These are phyloP conservation scores for Lateolabrax maculatus DNA, from an alignment of 2,797 vertebrate species.

Conservation along the genomic window DNA sequence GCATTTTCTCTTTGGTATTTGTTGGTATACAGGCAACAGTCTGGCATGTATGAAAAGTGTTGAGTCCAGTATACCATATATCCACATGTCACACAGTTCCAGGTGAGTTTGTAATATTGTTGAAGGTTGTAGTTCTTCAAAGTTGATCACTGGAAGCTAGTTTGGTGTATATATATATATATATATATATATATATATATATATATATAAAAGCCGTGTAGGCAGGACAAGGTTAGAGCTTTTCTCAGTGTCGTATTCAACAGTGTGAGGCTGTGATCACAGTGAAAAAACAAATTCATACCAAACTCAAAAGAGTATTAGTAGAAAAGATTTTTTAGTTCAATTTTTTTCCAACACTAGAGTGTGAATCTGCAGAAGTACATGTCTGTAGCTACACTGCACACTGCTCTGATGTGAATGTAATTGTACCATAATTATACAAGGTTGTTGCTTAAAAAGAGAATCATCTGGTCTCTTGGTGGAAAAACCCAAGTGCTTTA, in stretches of 20 bases:
- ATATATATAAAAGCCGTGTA: conserved; percentile 11
- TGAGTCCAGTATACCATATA: no score
- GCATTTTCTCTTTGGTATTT: no score
- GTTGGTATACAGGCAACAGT: no score
- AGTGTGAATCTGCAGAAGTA: not conserved
- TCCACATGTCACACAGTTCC: not conserved
- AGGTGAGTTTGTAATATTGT: no score
- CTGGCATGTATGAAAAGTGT: no score
- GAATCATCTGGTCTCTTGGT: not conserved
- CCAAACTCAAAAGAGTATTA: not conserved
- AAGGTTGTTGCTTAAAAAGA: not conserved
- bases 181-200: no score
- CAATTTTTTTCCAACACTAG: not conserved
- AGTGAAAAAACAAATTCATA: not conserved
- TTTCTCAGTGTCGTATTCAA: not conserved
- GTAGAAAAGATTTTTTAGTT: not conserved
- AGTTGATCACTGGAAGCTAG: not conserved
- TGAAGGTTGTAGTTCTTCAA: not conserved
- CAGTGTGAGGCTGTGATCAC: not conserved
- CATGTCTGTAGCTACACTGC: no score
- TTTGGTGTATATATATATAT: not conserved
- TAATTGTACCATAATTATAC: not conserved
- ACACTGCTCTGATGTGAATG: not conserved
- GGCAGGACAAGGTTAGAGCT: conserved; percentile 16
- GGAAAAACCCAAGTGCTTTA: not conserved